Evolutionary conservation across 2,888 invertebrate genomes (phyloP).

Genomic region (Cheilosia vernalis): DNA sequence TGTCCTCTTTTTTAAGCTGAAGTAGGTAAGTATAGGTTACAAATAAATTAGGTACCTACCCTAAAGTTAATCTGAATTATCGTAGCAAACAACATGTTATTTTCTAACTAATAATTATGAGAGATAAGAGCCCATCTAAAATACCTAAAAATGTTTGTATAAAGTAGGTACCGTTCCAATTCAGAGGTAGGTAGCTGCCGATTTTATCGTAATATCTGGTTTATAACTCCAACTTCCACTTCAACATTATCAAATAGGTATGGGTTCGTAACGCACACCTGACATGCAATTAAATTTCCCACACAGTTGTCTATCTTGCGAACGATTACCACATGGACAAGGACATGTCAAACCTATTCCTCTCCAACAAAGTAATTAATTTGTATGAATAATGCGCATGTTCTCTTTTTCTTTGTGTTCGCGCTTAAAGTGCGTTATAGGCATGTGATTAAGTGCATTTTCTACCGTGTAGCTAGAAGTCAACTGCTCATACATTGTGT

Average conservation of each 20-base stretch:
- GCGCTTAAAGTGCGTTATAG: neutral
- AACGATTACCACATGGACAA: constrained; percentile 25
- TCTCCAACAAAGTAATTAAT: constrained; percentile 21
- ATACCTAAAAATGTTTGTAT: too few relatives aligned
- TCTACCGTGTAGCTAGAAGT: neutral
- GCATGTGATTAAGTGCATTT: neutral
- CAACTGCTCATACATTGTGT: neutral
- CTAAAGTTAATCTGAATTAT: too few relatives aligned
- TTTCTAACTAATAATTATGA: too few relatives aligned
- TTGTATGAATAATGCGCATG: constrained; percentile 16
- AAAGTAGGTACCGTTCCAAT: too few relatives aligned
- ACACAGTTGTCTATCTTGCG: neutral
- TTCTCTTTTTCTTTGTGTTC: neutral
- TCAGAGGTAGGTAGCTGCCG: too few relatives aligned
- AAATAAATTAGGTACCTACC: too few relatives aligned
- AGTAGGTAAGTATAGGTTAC: too few relatives aligned
- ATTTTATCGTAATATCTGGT: too few relatives aligned
- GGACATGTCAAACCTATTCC: constrained; percentile 34
- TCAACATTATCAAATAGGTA: neutral
- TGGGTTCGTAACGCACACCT: neutral
- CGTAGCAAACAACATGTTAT: too few relatives aligned
- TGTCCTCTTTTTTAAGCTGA: too few relatives aligned
- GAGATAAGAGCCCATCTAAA: too few relatives aligned
- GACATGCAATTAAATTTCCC: constrained; percentile 12
- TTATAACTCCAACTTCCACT: neutral